These are phyloP conservation scores for Eremophila alpestris DNA, from an alignment of 2,797 vertebrate genomes.

Conservation along the genomic window DNA sequence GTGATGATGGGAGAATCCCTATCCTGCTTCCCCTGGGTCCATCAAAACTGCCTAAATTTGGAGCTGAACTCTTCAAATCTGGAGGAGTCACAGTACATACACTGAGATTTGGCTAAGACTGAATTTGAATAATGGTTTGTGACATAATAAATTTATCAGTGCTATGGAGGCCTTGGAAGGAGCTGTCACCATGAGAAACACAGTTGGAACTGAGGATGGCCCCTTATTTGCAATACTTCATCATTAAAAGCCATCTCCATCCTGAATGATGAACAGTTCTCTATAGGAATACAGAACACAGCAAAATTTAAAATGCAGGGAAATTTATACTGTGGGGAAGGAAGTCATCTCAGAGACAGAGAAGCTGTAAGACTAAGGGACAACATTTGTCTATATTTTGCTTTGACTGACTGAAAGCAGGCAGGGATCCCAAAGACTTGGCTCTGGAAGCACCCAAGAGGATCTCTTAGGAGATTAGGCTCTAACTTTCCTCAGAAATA, in stretches of 20 bases:
- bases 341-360: not conserved
- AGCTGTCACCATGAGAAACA: not conserved
- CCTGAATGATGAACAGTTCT: not conserved
- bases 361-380: not conserved
- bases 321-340: not conserved
- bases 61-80: not conserved
- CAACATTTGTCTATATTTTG: conserved; percentile 2
- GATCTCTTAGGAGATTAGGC: not conserved
- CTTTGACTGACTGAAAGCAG: not conserved
- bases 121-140: not conserved
- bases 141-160: not conserved
- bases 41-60: not conserved
- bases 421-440: not conserved
- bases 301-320: not conserved
- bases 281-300: not conserved
- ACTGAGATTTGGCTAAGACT: not conserved
- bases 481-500: not conserved
- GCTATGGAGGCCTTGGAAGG: not conserved
- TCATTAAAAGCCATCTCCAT: not conserved
- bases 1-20: not conserved
- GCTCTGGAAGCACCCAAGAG: not conserved
- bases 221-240: not conserved
- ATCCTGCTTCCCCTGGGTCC: not conserved
- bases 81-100: not conserved
- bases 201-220: not conserved